Conservation (phyloP, 64 coral and sea anemone species). For the Dendronephthya gigantea region DNA sequence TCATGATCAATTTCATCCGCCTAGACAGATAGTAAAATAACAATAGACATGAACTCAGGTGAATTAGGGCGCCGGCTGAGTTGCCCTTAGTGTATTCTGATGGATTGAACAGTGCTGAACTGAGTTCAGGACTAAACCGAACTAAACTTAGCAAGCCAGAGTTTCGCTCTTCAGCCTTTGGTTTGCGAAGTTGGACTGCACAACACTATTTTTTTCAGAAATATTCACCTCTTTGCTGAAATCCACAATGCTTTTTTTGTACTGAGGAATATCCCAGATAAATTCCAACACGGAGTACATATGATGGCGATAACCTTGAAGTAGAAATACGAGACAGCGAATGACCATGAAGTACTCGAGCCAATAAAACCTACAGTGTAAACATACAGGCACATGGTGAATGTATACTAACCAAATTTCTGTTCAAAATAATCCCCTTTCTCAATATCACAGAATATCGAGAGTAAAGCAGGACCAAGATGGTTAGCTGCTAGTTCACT, state of each 20-base stretch:
- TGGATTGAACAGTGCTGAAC: too few relatives aligned
- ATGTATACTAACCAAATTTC: constrained; percentile 79
- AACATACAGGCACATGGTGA: too few relatives aligned
- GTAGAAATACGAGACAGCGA: neutral
- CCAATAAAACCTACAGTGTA: too few relatives aligned
- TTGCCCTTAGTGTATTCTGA: too few relatives aligned
- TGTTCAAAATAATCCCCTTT: constrained; percentile 56
- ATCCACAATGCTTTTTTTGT: constrained; percentile 45
- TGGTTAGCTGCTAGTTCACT: neutral
- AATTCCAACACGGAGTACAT: constrained; percentile 92
- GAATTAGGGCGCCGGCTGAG: too few relatives aligned
- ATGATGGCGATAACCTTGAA: constrained; percentile 85
- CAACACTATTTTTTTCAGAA: neutral
- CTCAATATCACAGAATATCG: constrained; percentile 1
- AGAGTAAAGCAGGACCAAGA: constrained; percentile 12
- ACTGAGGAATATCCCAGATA: constrained; percentile 60
- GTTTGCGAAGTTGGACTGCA: neutral
- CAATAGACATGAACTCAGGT: neutral
- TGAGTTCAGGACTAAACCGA: too few relatives aligned
- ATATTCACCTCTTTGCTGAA: constrained; percentile 48
- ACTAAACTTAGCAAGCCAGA: too few relatives aligned
- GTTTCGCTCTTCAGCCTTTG: too few relatives aligned
- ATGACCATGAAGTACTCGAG: too few relatives aligned
- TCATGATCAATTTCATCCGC: neutral
- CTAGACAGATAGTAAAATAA: neutral